A percentile compares a stretch with the other conserved stretches of the same genome.
Evolutionary conservation across 2,888 invertebrate genomes (phyloP).

Genomic region (Agriopis leucophaearia): DNA sequence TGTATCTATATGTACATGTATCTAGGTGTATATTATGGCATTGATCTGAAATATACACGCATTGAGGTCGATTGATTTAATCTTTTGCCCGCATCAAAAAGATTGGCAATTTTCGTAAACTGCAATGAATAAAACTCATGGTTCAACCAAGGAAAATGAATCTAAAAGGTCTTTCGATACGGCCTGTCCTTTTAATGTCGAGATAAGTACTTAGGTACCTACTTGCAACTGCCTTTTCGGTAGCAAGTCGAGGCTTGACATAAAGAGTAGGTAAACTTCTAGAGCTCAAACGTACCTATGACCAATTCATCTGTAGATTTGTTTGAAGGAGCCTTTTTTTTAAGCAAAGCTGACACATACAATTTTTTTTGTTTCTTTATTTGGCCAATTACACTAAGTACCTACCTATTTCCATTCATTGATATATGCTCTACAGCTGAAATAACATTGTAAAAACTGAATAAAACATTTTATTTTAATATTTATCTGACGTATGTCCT

Average conservation of each 20-base stretch:
- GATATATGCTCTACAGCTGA: no score
- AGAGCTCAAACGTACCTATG: no score
- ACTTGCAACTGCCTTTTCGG: slow-evolving; percentile 13
- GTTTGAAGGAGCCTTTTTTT: no score
- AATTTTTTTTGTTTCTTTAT: no score
- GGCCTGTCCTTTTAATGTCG: slow-evolving; percentile 8
- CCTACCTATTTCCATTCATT: no score
- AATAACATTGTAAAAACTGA: no score
- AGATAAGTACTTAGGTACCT: not conserved
- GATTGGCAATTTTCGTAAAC: slow-evolving; percentile 1
- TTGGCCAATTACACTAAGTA: no score
- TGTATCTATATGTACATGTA: no score
- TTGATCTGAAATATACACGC: slow-evolving; percentile 23
- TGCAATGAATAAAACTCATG: slow-evolving; percentile 2
- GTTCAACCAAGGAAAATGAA: slow-evolving; percentile 21
- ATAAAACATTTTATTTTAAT: no score
- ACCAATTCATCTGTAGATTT: no score
- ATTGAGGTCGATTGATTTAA: slow-evolving; percentile 24
- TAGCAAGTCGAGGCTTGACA: slow-evolving; percentile 11
- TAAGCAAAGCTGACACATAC: not conserved
- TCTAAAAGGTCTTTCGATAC: slow-evolving; percentile 10
- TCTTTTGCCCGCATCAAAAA: slow-evolving; percentile 7
- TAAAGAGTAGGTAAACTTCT: not conserved
- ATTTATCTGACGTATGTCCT: no score
- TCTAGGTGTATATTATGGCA: no score